Evolutionary conservation across 92 coral and sea anemone species (phyloP), one percentile per base, ranked within the genome.

Genomic region (Paragorgia papillata): DNA sequence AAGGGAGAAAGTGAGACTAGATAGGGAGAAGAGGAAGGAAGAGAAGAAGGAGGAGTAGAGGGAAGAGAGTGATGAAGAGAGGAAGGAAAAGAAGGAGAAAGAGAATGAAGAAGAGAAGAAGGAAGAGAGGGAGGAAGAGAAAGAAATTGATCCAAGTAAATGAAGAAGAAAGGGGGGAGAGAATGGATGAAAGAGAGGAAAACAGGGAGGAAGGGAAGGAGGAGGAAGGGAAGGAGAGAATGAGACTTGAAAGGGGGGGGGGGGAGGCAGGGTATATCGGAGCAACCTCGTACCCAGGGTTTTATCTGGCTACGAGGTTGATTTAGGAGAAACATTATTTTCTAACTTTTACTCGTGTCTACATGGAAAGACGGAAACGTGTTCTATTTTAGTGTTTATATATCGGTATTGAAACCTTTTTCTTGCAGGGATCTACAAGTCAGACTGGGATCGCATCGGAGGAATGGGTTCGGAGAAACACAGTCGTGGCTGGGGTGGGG

Each of bases 401-500:
- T n/a, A n/a, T n/a, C n/a, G n/a, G n/a, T n/a, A n/a, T n/a, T n/a
- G n/a, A n/a, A n/a, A n/a, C n/a, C n/a, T n/a, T n/a, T n/a, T n/a
- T n/a, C n/a, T n/a, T n/a, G n/a, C 79, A 91, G 97, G 92, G 75
- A 79, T 86, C 41, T 91, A 82, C 85, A 91, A 91, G 60, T 91
- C 97, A 14, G 97, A 91, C 64, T 91, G 97, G 97, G 90, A 64
- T 74, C 75, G 71, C 31, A 76, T 91, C 63, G 92, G 97, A 80
- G 90, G 90, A 40, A 85, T 88, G 90, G 80, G 83, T 62, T 83
- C 83, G 19, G 70, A 85, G 68, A 83, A 74, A 22, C 83, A 88
- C 76, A 87, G 83, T 57, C 62, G 85, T 73, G 87, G 85, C 44
- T 91, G 92, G 92, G 97, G 97, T 49, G 97, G 97, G 50, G 92